A percentile compares a stretch with the other conserved stretches of the same genome.
These are phyloP conservation scores for Planococcus citri DNA, from an alignment of 1,140 invertebrate genomes.

Conservation along the genomic window DNA sequence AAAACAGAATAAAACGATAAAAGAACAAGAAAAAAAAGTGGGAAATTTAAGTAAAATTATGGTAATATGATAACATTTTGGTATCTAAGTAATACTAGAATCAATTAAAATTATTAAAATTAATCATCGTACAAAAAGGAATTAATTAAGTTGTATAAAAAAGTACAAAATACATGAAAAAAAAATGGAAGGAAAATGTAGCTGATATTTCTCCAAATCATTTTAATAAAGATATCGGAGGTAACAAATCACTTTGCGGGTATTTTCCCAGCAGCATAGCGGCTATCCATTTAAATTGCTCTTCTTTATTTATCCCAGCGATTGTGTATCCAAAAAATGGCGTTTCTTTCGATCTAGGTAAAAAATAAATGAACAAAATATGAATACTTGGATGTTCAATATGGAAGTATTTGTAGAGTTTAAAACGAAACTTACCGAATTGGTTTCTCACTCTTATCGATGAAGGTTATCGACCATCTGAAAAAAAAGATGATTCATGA, in stretches of 20 bases:
- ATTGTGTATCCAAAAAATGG: conserved; percentile 66
- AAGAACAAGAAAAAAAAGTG: too few species aligned
- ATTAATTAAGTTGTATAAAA: not conserved
- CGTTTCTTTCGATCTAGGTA: conserved; percentile 52
- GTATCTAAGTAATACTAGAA: not conserved
- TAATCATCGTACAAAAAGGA: not conserved
- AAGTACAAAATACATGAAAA: conserved; percentile 17
- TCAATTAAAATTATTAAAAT: not conserved
- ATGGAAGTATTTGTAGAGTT: too few species aligned
- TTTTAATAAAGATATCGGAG: conserved; percentile 18
- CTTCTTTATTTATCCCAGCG: conserved; percentile 53
- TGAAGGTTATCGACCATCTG: conserved; percentile 64
- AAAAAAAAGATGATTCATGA: conserved; percentile 27
- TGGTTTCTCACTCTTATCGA: conserved; percentile 43
- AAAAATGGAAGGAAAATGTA: conserved; percentile 1
- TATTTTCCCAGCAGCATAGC: conserved; percentile 58
- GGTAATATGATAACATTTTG: not conserved
- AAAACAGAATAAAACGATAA: not conserved
- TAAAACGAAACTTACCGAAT: conserved; percentile 42
- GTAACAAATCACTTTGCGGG: conserved; percentile 31
- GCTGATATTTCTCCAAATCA: not conserved
- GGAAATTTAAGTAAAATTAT: not conserved
- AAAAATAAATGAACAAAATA: conserved; percentile 18
- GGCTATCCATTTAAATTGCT: conserved; percentile 59
- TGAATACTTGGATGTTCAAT: not conserved